A percentile compares a stretch with the other conserved stretches of the same genome.
These are phyloP conservation scores for Drosophila borborema DNA, from an alignment of 2,888 invertebrate species.

Conservation along the genomic window DNA sequence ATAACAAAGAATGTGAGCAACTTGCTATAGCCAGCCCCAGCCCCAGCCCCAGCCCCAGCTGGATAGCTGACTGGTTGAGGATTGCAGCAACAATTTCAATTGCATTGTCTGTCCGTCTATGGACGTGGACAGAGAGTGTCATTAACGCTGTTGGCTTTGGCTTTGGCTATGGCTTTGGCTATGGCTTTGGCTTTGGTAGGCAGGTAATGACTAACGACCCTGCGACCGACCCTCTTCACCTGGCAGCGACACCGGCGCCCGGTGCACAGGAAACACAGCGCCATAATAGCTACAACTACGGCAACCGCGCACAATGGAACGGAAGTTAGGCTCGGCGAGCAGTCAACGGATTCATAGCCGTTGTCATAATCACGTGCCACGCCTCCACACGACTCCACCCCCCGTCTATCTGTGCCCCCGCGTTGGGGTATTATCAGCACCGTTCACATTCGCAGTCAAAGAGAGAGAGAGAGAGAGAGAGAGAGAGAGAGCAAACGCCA, in stretches of 20 bases:
- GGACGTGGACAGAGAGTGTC: conserved; percentile 28
- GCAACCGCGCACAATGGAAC: conserved; percentile 46
- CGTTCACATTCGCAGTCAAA: conserved; percentile 3
- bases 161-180: neutral
- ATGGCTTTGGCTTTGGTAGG: conserved; percentile 13
- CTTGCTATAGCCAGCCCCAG: too few relatives aligned
- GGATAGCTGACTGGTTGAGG: conserved; percentile 1
- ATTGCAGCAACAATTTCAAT: conserved; percentile 33
- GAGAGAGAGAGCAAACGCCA: conserved; percentile 1
- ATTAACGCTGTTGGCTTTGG: conserved; percentile 37
- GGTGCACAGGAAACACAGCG: conserved; percentile 49
- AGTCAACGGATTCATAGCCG: conserved; percentile 40
- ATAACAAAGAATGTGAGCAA: conserved; percentile 25
- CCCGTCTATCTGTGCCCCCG: too few relatives aligned
- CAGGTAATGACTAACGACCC: conserved; percentile 38
- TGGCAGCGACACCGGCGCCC: conserved; percentile 20
- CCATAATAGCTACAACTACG: conserved; percentile 54
- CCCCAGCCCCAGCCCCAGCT: neutral
- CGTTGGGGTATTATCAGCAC: conserved; percentile 35
- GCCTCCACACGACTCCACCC: neutral
- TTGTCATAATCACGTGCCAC: conserved; percentile 34
- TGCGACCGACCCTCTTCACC: conserved; percentile 12
- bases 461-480: too few relatives aligned
- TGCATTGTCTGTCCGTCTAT: conserved; percentile 31
- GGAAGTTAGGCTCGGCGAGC: conserved; percentile 48